A percentile compares a stretch with the other conserved stretches of the same genome.
phyloP scores from a whole-genome alignment of 2,888 invertebrate species.

The Hirtodrosophila alboralis region DNA sequence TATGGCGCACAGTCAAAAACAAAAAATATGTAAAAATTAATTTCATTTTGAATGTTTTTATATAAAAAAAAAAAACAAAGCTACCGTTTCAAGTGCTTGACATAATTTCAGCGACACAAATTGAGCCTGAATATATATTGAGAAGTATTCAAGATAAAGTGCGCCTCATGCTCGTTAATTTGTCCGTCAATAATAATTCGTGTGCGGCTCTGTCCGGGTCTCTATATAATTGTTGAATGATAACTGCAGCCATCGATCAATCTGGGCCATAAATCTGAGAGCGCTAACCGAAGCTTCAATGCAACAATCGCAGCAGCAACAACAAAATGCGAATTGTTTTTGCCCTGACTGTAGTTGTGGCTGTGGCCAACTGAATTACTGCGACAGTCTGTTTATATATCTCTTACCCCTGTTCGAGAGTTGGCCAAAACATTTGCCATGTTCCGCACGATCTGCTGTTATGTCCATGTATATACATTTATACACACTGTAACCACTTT shows the following conservation, averaged over 20 bases:
- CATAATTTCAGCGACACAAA: conserved; percentile 68
- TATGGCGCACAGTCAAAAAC: conserved; percentile 46
- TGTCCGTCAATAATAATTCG: conserved; percentile 73
- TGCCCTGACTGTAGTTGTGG: no score
- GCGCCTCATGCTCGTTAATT: conserved; percentile 61
- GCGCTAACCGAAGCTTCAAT: conserved; percentile 39
- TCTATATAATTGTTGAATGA: conserved; percentile 81
- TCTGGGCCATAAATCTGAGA: conserved; percentile 65
- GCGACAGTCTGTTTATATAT: conserved; percentile 62
- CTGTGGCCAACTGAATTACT: conserved; percentile 64
- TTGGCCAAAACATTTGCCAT: conserved; percentile 32
- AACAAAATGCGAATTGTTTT: conserved; percentile 14
- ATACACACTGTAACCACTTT: conserved; percentile 21
- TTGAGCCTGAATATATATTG: conserved; percentile 24
- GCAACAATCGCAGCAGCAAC: conserved; percentile 4
- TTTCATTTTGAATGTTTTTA: conserved; percentile 54
- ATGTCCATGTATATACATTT: conserved; percentile 27
- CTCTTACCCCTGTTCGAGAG: conserved; percentile 32
- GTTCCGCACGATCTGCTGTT: conserved; percentile 57
- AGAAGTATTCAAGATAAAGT: conserved; percentile 36
- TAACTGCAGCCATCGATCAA: conserved; percentile 73
- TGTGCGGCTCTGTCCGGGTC: conserved; percentile 29
- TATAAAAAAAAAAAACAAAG: conserved; percentile 9
- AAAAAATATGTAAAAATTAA: conserved; percentile 56
- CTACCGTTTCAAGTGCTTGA: conserved; percentile 74